Evolutionary conservation across 2,797 vertebrate genomes (phyloP).

Genomic region (Alouatta caraya): DNA sequence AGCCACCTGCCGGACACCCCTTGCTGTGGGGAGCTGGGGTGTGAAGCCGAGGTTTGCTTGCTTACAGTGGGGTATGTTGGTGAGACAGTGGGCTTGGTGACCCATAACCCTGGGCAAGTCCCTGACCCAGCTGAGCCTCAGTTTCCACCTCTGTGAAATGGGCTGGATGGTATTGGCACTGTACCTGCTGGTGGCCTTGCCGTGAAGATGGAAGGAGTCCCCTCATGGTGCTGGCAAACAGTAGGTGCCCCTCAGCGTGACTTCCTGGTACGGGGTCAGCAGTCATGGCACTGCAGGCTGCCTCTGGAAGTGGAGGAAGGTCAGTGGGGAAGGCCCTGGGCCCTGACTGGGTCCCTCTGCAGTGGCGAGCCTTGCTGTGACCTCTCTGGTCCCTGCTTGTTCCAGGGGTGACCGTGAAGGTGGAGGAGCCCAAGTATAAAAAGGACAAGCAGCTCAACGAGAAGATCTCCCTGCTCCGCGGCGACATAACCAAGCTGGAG

Average conservation of each 20-base stretch:
- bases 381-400: background rate
- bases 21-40: background rate
- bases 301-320: background rate
- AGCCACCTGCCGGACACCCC: background rate
- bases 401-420: conserved; percentile 57
- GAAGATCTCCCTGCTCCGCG: conserved; percentile 90
- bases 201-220: background rate
- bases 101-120: background rate
- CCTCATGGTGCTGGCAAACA: accelerated
- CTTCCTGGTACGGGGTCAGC: background rate
- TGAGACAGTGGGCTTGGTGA: background rate
- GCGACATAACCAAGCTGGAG: conserved; percentile 93
- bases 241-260: background rate
- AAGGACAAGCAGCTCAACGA: conserved; percentile 85
- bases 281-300: background rate
- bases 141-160: background rate
- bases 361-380: background rate
- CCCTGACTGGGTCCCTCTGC: background rate
- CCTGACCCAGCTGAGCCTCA: background rate
- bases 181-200: background rate
- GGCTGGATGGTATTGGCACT: accelerated
- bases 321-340: background rate
- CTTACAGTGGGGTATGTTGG: background rate
- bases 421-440: conserved; percentile 76
- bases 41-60: background rate